phyloP scores from a whole-genome alignment of 1,140 invertebrate genomes.

The Cherax quadricarinatus region DNA sequence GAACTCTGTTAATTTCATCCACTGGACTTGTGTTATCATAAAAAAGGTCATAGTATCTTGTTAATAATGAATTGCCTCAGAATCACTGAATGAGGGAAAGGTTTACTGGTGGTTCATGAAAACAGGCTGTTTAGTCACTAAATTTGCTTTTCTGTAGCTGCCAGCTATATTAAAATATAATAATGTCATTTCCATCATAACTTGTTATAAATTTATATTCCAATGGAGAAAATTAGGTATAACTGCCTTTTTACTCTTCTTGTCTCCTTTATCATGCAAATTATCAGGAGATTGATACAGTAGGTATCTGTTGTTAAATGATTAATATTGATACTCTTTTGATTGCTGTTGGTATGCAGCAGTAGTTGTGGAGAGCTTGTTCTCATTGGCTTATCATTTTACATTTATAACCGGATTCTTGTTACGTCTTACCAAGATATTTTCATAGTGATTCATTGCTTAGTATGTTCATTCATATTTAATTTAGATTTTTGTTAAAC shows the following conservation, averaged over 20 bases:
- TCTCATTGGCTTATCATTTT: slow-evolving; percentile 15
- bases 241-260: slow-evolving; percentile 45
- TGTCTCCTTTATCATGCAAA: slow-evolving; percentile 36
- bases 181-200: no score
- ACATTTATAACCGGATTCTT: background rate
- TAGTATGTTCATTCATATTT: slow-evolving; percentile 12
- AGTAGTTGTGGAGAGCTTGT: slow-evolving; percentile 7
- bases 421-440: background rate
- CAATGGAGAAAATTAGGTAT: slow-evolving; percentile 22
- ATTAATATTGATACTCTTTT: slow-evolving; percentile 33
- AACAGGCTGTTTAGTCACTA: no score
- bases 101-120: no score
- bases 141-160: no score
- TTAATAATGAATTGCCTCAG: no score
- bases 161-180: no score
- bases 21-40: no score
- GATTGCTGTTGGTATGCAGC: slow-evolving; percentile 31
- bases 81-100: no score
- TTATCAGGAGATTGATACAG: slow-evolving; percentile 62
- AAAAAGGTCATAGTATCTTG: no score
- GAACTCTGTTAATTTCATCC: no score
- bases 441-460: slow-evolving; percentile 16
- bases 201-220: background rate
- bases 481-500: background rate
- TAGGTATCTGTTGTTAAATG: slow-evolving; percentile 47